phyloP scores from a whole-genome alignment of 2,888 invertebrate species.

The Poecilobothrus nobilitatus region DNA sequence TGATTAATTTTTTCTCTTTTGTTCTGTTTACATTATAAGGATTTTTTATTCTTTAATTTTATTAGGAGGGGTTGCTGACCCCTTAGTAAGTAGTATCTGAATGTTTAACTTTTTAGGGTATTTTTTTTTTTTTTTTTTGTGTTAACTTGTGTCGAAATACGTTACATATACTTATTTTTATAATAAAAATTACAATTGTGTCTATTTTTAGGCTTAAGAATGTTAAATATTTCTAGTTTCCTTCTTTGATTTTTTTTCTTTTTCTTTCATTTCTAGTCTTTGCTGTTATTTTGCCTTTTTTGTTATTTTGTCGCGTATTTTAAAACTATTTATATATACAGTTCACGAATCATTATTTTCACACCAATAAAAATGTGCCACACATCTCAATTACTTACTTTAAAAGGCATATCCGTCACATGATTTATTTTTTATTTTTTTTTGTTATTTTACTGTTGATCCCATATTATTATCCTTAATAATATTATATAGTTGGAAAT shows the following conservation, averaged over 20 bases:
- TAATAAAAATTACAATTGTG: too few species aligned
- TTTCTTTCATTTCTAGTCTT: too few species aligned
- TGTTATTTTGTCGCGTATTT: too few species aligned
- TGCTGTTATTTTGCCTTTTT: too few species aligned
- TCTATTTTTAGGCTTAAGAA: too few species aligned
- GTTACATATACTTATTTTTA: too few species aligned
- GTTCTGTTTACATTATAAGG: neutral
- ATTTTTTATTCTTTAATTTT: neutral
- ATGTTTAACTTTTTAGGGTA: neutral
- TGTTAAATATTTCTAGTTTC: too few species aligned
- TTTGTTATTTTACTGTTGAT: neutral
- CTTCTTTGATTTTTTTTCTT: too few species aligned
- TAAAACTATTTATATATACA: neutral
- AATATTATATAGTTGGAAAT: too few species aligned
- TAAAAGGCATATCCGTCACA: conserved; percentile 9
- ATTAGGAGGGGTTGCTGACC: conserved; percentile 6
- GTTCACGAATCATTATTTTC: conserved; percentile 9
- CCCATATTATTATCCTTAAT: neutral
- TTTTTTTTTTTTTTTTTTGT: neutral
- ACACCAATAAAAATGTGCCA: conserved; percentile 9
- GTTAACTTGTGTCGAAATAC: neutral
- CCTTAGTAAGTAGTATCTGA: neutral
- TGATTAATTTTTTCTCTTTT: neutral
- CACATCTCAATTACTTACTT: conserved; percentile 11
- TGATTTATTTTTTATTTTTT: neutral